Percentiles rank a stretch among this genome's conserved stretches.
Evolutionary conservation across 2,888 invertebrate species (phyloP).

Genomic region (Ypsolopha scabrella): DNA sequence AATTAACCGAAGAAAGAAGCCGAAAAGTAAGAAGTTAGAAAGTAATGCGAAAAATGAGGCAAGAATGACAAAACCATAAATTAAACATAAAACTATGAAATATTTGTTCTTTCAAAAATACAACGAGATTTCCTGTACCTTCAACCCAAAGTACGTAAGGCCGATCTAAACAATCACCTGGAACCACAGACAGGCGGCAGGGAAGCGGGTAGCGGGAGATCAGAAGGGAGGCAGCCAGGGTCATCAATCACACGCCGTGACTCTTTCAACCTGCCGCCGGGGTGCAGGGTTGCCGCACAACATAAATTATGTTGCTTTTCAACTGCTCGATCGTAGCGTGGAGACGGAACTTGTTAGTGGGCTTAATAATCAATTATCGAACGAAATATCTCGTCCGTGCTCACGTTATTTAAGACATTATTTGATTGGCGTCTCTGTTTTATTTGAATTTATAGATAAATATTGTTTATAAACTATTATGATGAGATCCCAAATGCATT

Average conservation of each 20-base stretch:
- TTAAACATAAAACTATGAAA: too few relatives aligned
- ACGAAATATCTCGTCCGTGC: background rate
- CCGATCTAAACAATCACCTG: background rate
- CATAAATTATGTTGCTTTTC: constrained; percentile 57
- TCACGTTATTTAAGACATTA: too few relatives aligned
- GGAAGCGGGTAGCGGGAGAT: background rate
- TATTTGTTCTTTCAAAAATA: too few relatives aligned
- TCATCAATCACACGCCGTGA: constrained; percentile 64
- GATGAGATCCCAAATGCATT: too few relatives aligned
- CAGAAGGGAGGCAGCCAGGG: constrained; percentile 10
- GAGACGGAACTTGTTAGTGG: constrained; percentile 58
- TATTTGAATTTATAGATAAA: too few relatives aligned
- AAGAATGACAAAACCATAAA: too few relatives aligned
- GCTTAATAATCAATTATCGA: constrained; percentile 48
- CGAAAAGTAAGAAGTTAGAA: too few relatives aligned
- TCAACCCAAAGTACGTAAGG: constrained; percentile 18
- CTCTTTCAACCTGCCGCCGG: constrained; percentile 66
- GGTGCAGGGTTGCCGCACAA: constrained; percentile 33
- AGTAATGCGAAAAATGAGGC: too few relatives aligned
- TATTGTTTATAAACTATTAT: too few relatives aligned
- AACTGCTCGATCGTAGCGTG: constrained; percentile 40
- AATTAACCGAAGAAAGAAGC: too few relatives aligned
- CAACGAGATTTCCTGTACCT: too few relatives aligned
- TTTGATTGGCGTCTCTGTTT: too few relatives aligned
- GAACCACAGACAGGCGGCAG: background rate